These are phyloP conservation scores for Nemapogon koenigi DNA, from an alignment of 2,888 invertebrate species.

Conservation along the genomic window DNA sequence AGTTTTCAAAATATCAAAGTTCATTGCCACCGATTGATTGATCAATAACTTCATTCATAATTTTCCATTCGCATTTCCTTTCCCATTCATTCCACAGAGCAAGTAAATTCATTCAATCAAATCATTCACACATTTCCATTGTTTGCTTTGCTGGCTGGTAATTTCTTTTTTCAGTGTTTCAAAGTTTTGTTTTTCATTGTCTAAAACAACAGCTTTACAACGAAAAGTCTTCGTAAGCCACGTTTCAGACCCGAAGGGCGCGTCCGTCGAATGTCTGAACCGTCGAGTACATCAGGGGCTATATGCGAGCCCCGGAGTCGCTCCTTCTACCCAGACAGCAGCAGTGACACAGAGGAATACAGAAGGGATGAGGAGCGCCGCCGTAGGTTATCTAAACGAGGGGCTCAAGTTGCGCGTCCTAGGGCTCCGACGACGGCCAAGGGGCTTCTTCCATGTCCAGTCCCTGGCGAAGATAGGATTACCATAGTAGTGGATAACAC, in stretches of 20 bases:
- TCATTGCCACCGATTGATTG: too few relatives aligned
- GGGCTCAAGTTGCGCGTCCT: constrained; percentile 33
- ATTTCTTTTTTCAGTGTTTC: too few relatives aligned
- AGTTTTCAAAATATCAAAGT: too few relatives aligned
- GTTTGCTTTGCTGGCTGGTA: too few relatives aligned
- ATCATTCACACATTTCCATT: too few relatives aligned
- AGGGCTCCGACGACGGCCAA: constrained; percentile 27
- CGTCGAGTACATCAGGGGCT: constrained; percentile 1
- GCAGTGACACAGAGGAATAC: constrained; percentile 87
- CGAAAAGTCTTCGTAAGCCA: too few relatives aligned
- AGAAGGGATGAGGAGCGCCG: constrained; percentile 76
- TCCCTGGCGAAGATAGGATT: constrained; percentile 74
- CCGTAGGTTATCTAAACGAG: constrained; percentile 49
- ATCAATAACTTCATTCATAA: too few relatives aligned
- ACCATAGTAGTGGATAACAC: constrained; percentile 97
- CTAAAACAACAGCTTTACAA: not conserved
- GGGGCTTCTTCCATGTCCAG: constrained; percentile 45
- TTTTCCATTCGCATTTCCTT: too few relatives aligned
- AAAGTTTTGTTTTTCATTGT: not conserved
- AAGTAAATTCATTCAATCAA: too few relatives aligned
- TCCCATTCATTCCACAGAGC: too few relatives aligned
- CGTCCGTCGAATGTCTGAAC: constrained; percentile 6
- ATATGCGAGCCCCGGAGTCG: constrained; percentile 23
- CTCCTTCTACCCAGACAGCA: constrained; percentile 70
- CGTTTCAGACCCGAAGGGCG: too few relatives aligned